These are phyloP conservation scores for Agriotes lineatus DNA, from an alignment of 2,888 invertebrate species.

Conservation along the genomic window DNA sequence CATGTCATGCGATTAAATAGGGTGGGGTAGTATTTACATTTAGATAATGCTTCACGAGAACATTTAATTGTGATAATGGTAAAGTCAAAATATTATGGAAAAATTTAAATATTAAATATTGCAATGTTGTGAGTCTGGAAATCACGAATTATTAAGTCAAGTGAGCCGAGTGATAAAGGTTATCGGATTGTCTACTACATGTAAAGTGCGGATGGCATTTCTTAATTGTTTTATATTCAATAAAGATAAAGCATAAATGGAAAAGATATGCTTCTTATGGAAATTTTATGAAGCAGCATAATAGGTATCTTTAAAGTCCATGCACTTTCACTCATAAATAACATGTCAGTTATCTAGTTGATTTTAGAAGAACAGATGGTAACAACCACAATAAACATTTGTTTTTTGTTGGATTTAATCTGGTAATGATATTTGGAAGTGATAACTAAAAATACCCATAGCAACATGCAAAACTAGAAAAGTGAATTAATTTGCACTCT, in stretches of 20 bases:
- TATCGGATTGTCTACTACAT: not conserved
- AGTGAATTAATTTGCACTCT: too few relatives aligned
- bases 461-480: constrained; percentile 10
- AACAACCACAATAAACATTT: not conserved
- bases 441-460: constrained; percentile 6
- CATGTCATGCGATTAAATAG: too few relatives aligned
- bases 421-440: not conserved
- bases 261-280: too few relatives aligned
- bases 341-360: not conserved
- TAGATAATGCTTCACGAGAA: not conserved
- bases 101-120: not conserved
- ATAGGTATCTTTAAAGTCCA: not conserved
- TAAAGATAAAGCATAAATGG: too few relatives aligned
- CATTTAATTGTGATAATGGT: too few relatives aligned
- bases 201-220: constrained; percentile 2
- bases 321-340: not conserved
- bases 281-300: too few relatives aligned
- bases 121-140: not conserved
- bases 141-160: not conserved
- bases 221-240: constrained; percentile 4
- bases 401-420: not conserved
- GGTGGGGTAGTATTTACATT: not conserved
- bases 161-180: not conserved
- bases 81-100: too few relatives aligned
- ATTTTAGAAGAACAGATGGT: not conserved